phyloP scores from a whole-genome alignment of 2,113 vertebrate species.

The Cyphomyrus discorhynchus region DNA sequence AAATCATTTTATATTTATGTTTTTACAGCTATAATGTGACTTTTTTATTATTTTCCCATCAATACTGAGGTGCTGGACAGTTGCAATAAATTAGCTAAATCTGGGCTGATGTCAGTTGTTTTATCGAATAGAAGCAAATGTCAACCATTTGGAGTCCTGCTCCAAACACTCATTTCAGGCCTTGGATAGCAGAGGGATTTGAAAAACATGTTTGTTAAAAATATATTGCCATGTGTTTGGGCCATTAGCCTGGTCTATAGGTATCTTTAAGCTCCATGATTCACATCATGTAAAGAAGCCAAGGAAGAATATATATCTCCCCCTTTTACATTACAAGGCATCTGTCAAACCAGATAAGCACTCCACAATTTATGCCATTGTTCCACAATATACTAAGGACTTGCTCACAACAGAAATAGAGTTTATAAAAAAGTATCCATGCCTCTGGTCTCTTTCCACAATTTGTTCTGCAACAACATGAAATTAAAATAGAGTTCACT shows the following conservation, averaged over 20 bases:
- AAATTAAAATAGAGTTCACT: neutral
- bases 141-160: neutral
- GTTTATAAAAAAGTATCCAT: neutral
- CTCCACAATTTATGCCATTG: constrained; percentile 12
- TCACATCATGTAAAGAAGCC: neutral
- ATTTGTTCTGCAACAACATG: neutral
- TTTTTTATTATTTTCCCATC: constrained; percentile 1
- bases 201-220: neutral
- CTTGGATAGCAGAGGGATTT: neutral
- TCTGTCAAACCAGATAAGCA: constrained; percentile 2
- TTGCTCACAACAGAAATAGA: neutral
- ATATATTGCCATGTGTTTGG: neutral
- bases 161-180: constrained; percentile 1
- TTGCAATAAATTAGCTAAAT: neutral
- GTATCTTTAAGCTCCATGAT: neutral
- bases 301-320: neutral
- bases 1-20: neutral
- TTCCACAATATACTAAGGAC: neutral
- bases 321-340: neutral
- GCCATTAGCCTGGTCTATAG: neutral
- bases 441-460: neutral
- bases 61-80: neutral
- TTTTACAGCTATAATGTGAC: neutral
- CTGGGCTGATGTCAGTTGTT: neutral
- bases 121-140: neutral